These are phyloP conservation scores for Astyanax mexicanus DNA, from an alignment of 2,797 vertebrate genomes.

Conservation along the genomic window DNA sequence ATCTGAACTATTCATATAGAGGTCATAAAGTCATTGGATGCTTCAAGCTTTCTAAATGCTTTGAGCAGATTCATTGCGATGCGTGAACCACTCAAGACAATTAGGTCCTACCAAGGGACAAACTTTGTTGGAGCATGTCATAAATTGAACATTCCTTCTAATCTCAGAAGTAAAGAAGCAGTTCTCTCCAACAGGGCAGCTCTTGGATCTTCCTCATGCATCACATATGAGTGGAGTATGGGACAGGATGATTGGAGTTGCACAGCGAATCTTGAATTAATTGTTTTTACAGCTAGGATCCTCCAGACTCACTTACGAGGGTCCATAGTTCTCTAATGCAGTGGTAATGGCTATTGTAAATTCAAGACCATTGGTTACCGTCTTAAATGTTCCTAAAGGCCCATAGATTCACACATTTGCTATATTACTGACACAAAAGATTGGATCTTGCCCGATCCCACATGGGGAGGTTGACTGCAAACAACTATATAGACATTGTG, in stretches of 20 bases:
- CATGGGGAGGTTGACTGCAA: not conserved
- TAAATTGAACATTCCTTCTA: not conserved
- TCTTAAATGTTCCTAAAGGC: conserved; percentile 11
- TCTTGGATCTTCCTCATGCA: too few relatives aligned
- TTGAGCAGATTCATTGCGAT: not conserved
- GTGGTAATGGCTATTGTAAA: too few relatives aligned
- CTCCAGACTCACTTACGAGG: too few relatives aligned
- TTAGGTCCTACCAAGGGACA: not conserved
- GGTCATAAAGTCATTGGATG: not conserved
- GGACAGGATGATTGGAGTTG: too few relatives aligned
- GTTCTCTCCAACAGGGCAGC: not conserved
- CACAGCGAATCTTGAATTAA: too few relatives aligned
- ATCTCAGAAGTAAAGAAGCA: not conserved
- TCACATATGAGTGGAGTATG: too few relatives aligned
- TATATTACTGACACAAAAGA: conserved; percentile 5
- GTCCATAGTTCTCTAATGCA: too few relatives aligned
- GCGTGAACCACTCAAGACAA: not conserved
- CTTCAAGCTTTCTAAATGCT: not conserved
- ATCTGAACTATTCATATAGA: not conserved
- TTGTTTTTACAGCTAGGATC: too few relatives aligned
- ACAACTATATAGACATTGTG: conserved; percentile 2
- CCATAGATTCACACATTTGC: not conserved
- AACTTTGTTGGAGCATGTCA: conserved; percentile 6
- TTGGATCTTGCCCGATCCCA: not conserved
- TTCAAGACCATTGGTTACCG: too few relatives aligned